Base-by-base conservation (phyloP, 2,888 invertebrate species). In the Thera obeliscata region DNA sequence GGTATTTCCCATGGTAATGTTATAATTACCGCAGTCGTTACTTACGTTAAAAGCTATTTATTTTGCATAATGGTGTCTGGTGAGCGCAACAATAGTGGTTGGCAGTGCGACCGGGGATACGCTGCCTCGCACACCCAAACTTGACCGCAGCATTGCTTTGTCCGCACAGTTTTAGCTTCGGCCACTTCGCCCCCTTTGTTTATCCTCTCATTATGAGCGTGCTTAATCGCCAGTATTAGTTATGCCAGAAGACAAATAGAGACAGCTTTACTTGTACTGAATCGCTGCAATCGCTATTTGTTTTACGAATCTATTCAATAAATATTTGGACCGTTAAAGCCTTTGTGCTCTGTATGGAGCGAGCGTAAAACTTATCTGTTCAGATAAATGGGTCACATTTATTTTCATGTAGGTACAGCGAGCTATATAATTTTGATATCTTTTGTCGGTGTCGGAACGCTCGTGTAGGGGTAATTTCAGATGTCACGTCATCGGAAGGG, bases 21-120 rank as follows among this genome's bases (percentile, higher is more conserved):
- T 78, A 83, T 85, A 86, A 87, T 86, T 85, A 84, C 80, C 76
- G 66, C 76, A 77, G 79, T 81, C 82, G 82, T 88, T 86, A 88
- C 82, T 86, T 86, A 85, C 79, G 82, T 78, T 82, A 78, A 81
- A 81, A 82, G 85, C 86, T 81, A 87, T 88, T 87, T 87, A 83
- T 87, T 89, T 88, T 84, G 87, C 87, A 89, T 89, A 90, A 90
- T 87, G 85, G 83, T 86, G 82, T 86, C 86, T 84, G 82, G 82
- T 76, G 81, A 83, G 81, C 81, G 79, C 80, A 85, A 86, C 85
- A 86, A 86, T 86, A 79, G 85, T 79, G 79, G 84, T 83, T 78
- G 81, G 84, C 83, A 83, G 77, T 84, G 86, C 82, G 85, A 82
- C 76, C 74, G 72, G 76, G 81, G 80, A 82, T 83, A 83, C 76